A percentile compares a stretch with the other conserved stretches of the same genome.
Evolutionary conservation across 2,888 invertebrate genomes (phyloP).

Genomic region (Platycheirus rosarum): DNA sequence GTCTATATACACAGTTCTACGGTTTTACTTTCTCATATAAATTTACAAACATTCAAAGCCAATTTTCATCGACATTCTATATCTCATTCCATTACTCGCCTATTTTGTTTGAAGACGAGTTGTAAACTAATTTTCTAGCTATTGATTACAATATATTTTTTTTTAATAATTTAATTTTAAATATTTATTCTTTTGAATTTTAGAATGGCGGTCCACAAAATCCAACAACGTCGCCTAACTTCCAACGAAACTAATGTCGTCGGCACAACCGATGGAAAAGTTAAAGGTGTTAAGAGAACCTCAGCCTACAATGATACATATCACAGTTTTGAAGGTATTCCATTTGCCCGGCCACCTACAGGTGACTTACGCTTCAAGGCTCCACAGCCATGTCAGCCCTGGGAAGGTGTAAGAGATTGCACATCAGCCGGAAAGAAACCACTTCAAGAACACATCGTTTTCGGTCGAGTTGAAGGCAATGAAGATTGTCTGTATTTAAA

Average conservation of each 20-base stretch:
- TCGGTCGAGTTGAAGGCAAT: constrained; percentile 81
- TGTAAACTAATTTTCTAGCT: too few species aligned
- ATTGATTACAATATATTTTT: too few species aligned
- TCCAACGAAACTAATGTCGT: constrained; percentile 79
- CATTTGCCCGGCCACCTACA: constrained; percentile 82
- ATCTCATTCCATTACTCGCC: too few species aligned
- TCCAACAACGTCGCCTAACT: constrained; percentile 78
- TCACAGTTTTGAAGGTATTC: constrained; percentile 81
- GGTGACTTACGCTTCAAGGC: constrained; percentile 81
- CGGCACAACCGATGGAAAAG: constrained; percentile 80
- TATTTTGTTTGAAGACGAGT: too few species aligned
- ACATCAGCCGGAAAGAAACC: constrained; percentile 78
- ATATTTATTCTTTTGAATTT: not conserved
- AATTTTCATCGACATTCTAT: too few species aligned
- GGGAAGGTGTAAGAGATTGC: constrained; percentile 83
- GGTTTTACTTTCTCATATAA: too few species aligned
- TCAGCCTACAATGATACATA: constrained; percentile 79
- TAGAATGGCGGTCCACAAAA: constrained; percentile 55
- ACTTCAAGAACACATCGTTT: constrained; percentile 79
- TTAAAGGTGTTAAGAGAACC: constrained; percentile 79
- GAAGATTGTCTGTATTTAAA: constrained; percentile 85
- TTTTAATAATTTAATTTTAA: not conserved
- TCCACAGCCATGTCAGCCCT: constrained; percentile 82
- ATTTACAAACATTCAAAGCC: too few species aligned
- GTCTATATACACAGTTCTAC: too few species aligned